Evolutionary conservation across 2,797 vertebrate species (phyloP).

Genomic region (Gobionotothen gibberifrons): DNA sequence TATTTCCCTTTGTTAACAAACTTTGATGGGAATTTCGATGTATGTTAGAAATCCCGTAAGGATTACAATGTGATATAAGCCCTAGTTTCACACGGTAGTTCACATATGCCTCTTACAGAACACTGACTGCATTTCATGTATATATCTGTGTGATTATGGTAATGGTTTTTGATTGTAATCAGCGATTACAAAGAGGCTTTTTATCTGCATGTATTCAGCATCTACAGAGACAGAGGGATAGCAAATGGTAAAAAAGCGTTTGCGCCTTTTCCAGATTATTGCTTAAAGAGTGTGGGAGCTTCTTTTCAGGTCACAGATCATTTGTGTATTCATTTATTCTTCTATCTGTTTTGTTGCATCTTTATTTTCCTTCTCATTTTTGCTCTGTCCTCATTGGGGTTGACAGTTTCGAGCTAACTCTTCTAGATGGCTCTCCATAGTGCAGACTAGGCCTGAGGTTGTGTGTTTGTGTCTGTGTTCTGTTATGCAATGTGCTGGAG

Average conservation of each 20-base stretch:
- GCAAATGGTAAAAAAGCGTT: background rate
- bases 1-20: slow-evolving; percentile 25
- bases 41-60: slow-evolving; percentile 11
- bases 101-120: slow-evolving; percentile 1
- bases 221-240: slow-evolving; percentile 7
- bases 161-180: slow-evolving; percentile 23
- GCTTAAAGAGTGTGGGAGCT: slow-evolving; percentile 18
- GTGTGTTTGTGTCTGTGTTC: slow-evolving; percentile 51
- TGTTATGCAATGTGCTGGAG: slow-evolving; percentile 61
- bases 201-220: slow-evolving; percentile 9
- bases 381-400: slow-evolving; percentile 5
- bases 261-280: slow-evolving; percentile 18
- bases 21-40: slow-evolving; percentile 14
- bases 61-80: background rate
- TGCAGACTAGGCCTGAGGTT: slow-evolving; percentile 48
- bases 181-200: slow-evolving; percentile 9
- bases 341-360: slow-evolving; percentile 35
- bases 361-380: slow-evolving; percentile 4
- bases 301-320: slow-evolving; percentile 46
- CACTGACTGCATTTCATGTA: slow-evolving; percentile 17
- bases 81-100: slow-evolving; percentile 15
- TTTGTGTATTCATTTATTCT: slow-evolving; percentile 48
- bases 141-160: slow-evolving; percentile 17
- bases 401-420: slow-evolving; percentile 30
- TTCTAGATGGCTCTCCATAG: slow-evolving; percentile 36